Evolutionary conservation across 2,888 invertebrate genomes (phyloP).

Genomic region (Nephrotoma guestfalica): DNA sequence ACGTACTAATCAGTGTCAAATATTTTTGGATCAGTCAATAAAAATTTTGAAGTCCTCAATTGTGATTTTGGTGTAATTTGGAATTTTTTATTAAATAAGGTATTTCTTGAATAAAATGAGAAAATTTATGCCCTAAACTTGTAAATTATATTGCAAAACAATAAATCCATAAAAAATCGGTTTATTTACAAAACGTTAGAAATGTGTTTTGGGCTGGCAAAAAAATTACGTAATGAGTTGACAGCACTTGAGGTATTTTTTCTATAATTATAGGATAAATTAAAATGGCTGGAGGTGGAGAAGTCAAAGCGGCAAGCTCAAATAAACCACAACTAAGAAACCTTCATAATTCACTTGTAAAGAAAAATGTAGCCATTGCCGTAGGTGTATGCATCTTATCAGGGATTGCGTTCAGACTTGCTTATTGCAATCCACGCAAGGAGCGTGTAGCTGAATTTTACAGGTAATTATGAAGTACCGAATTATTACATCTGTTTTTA

Average conservation of each 20-base stretch:
- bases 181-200: neutral
- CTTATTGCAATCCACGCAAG: constrained; percentile 39
- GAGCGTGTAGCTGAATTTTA: constrained; percentile 56
- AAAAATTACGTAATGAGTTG: constrained; percentile 2
- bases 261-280: neutral
- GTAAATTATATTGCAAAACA: neutral
- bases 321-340: constrained; percentile 54
- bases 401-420: constrained; percentile 34
- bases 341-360: constrained; percentile 47
- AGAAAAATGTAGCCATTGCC: constrained; percentile 39
- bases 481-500: neutral
- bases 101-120: neutral
- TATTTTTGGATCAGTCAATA: neutral
- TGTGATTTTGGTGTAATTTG: neutral
- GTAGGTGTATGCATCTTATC: constrained; percentile 26
- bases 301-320: neutral
- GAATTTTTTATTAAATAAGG: neutral
- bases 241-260: neutral
- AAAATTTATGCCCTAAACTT: neutral
- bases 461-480: constrained; percentile 38
- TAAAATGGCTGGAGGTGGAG: neutral
- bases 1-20: neutral
- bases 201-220: neutral
- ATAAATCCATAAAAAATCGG: neutral
- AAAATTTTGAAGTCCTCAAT: neutral